A percentile compares a stretch with the other conserved stretches of the same genome.
Conservation (phyloP, 2,113 vertebrate genomes). For the Gymnorhina tibicen region DNA sequence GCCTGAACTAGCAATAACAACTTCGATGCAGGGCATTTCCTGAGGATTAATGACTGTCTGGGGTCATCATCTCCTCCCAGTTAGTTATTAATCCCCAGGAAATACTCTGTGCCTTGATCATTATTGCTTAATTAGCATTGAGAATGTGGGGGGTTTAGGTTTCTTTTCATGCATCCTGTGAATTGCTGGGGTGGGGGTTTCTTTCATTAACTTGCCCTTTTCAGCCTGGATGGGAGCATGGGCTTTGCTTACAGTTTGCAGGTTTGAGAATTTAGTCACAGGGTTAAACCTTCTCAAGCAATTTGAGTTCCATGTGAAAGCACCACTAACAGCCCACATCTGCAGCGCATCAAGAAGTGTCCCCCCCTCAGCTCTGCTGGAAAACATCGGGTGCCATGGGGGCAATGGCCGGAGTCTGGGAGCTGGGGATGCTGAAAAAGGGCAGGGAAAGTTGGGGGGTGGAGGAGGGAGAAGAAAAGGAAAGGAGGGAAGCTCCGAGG, state of each 20-base stretch:
- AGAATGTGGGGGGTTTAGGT: slow-evolving; percentile 63
- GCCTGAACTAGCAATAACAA: slow-evolving; percentile 69
- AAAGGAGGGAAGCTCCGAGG: background rate
- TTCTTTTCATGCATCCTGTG: slow-evolving; percentile 66
- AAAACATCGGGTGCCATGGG: background rate
- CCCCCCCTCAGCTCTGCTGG: background rate
- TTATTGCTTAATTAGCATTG: slow-evolving; percentile 73
- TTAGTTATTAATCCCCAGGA: slow-evolving; percentile 79
- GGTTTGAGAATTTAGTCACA: slow-evolving; percentile 46
- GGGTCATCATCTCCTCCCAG: slow-evolving; percentile 76
- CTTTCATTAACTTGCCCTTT: slow-evolving; percentile 65
- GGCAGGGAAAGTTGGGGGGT: background rate
- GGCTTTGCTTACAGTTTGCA: slow-evolving; percentile 34
- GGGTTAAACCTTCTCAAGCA: slow-evolving; percentile 51
- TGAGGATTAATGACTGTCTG: slow-evolving; percentile 79
- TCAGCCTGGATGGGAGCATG: slow-evolving; percentile 15
- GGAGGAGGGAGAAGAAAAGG: background rate
- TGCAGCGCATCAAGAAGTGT: slow-evolving; percentile 35
- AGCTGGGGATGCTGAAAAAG: background rate
- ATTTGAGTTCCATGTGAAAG: slow-evolving; percentile 54
- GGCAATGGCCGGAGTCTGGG: background rate
- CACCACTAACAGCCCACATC: slow-evolving; percentile 9
- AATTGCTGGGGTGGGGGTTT: slow-evolving; percentile 32
- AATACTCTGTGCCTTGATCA: slow-evolving; percentile 73
- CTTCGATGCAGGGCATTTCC: slow-evolving; percentile 72